Conservation (phyloP, 2,113 vertebrate species). For the Alligator mississippiensis region DNA sequence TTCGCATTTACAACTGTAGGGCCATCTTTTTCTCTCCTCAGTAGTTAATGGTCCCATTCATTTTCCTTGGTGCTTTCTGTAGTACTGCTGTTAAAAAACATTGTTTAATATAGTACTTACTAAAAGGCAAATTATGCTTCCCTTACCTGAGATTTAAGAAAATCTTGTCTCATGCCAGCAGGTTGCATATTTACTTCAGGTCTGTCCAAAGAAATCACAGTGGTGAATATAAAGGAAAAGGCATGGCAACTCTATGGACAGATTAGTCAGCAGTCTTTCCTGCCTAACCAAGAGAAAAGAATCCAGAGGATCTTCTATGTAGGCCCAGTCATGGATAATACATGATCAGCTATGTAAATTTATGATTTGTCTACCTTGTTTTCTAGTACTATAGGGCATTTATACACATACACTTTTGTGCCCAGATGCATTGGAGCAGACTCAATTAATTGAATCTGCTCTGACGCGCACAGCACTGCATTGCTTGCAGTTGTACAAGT, state of each 20-base stretch:
- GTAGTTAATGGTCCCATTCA: not conserved
- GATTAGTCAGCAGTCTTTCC: not conserved
- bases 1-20: not conserved
- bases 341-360: not conserved
- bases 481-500: no score
- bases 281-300: not conserved
- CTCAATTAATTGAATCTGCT: no score
- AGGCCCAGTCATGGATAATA: not conserved
- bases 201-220: not conserved
- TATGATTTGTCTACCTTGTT: constrained; percentile 27
- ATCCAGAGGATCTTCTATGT: not conserved
- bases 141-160: not conserved
- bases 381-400: constrained; percentile 40
- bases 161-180: not conserved
- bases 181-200: not conserved
- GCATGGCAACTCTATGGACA: not conserved
- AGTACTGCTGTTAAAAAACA: not conserved
- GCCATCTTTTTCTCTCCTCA: not conserved
- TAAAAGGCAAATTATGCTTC: not conserved
- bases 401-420: no score
- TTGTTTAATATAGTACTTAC: not conserved
- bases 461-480: no score
- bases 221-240: not conserved
- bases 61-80: not conserved
- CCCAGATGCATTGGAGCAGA: no score